A percentile compares a stretch with the other conserved stretches of the same genome.
phyloP scores from a whole-genome alignment of 1,140 invertebrate genomes.

The Magallana ariakensis region DNA sequence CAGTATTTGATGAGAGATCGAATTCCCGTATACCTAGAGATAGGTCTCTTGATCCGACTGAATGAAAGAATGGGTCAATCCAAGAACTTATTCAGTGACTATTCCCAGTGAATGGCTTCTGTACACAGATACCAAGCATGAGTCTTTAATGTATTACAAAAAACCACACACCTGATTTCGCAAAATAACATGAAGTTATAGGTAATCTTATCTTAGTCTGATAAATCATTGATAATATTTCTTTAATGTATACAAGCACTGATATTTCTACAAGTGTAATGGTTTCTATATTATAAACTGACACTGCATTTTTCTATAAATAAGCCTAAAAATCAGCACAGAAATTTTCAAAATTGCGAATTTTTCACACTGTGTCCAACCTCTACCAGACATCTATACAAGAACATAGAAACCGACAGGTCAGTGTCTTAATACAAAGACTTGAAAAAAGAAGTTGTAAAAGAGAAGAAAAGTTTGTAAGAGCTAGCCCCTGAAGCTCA shows the following conservation, averaged over 20 bases:
- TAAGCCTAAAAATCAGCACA: too few species aligned
- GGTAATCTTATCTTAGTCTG: constrained; percentile 10
- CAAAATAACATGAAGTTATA: background rate
- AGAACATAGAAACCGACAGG: too few species aligned
- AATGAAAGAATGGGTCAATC: background rate
- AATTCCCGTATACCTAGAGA: constrained; percentile 8
- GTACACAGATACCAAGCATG: background rate
- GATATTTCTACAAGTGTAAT: background rate
- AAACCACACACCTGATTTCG: background rate
- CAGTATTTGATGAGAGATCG: constrained; percentile 5
- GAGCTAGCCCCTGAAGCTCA: too few species aligned
- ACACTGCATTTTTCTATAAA: background rate
- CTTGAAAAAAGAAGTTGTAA: too few species aligned
- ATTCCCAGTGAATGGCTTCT: background rate
- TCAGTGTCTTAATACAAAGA: too few species aligned
- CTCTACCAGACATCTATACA: too few species aligned
- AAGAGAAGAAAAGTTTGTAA: too few species aligned
- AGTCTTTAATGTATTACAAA: background rate
- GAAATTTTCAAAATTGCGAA: too few species aligned
- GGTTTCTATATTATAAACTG: background rate
- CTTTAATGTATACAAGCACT: constrained; percentile 6
- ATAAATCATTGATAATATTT: background rate
- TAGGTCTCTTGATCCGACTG: background rate
- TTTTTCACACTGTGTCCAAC: too few species aligned
- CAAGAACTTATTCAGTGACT: background rate